A percentile compares a stretch with the other conserved stretches of the same genome.
Conservation (phyloP, 2,888 invertebrate genomes). For the Patella caerulea region DNA sequence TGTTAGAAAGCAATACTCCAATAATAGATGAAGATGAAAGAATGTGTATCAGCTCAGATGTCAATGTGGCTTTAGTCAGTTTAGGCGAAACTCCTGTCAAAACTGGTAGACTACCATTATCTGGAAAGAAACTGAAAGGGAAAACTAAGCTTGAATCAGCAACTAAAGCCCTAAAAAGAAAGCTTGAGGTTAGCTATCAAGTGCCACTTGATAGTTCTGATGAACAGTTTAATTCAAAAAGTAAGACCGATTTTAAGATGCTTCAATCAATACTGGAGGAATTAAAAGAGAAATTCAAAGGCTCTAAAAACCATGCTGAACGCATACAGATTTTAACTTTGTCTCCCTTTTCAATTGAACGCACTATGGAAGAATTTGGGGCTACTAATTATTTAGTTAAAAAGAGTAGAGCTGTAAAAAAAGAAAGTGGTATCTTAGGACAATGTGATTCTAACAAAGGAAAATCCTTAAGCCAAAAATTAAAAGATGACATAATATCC, state of each 20-base stretch:
- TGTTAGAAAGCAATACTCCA: no score
- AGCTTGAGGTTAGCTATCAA: neutral
- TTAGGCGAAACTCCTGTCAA: neutral
- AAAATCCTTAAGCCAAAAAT: neutral
- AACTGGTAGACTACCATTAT: neutral
- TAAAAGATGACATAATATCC: neutral
- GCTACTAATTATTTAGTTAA: neutral
- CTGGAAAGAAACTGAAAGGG: neutral
- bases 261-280: neutral
- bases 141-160: neutral
- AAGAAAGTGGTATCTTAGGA: neutral
- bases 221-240: neutral
- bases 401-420: neutral
- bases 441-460: neutral
- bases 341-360: neutral
- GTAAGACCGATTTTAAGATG: neutral
- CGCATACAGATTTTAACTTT: slow-evolving; percentile 3
- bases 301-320: neutral
- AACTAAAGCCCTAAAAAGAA: neutral
- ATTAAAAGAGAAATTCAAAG: neutral
- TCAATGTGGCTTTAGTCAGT: neutral
- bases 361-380: neutral
- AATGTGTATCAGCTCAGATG: neutral
- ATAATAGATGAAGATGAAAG: no score
- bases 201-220: neutral